Evolutionary conservation across 2,888 invertebrate genomes (phyloP).

Genomic region (Pandemis heparana): DNA sequence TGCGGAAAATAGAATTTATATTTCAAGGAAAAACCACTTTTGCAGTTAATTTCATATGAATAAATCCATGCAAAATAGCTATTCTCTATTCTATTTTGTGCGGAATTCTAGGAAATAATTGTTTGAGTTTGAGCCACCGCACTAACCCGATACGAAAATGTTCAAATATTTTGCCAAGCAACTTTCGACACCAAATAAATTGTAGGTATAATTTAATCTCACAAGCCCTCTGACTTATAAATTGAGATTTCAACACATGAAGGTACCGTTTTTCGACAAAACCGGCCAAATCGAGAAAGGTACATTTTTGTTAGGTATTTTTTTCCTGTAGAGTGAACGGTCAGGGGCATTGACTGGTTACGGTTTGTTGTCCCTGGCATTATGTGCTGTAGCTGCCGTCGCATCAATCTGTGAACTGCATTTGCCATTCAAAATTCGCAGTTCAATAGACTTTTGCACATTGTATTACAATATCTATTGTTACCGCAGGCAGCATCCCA

Average conservation of each 20-base stretch:
- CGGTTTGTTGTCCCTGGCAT: constrained; percentile 8
- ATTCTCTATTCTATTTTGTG: too few species aligned
- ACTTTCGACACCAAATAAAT: neutral
- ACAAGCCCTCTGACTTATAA: neutral
- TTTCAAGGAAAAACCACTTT: neutral
- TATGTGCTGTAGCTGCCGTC: constrained; percentile 2
- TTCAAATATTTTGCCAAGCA: neutral
- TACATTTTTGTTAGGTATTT: constrained; percentile 1
- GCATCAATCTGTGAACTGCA: constrained; percentile 15
- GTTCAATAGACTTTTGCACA: constrained; percentile 19
- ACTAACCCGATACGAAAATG: neutral
- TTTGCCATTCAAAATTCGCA: constrained; percentile 10
- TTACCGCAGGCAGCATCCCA: neutral
- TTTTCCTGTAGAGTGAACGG: constrained; percentile 3
- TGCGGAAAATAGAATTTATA: neutral
- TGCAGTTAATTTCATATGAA: too few species aligned
- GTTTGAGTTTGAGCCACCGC: too few species aligned
- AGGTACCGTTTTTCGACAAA: constrained; percentile 21
- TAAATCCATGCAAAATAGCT: too few species aligned
- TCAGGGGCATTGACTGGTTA: constrained; percentile 17
- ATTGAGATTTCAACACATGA: neutral
- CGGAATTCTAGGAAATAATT: too few species aligned
- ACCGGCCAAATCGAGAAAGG: constrained; percentile 31
- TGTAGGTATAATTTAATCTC: neutral
- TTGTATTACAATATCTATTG: constrained; percentile 4